These are phyloP conservation scores for Misgurnus mizolepis DNA, from an alignment of 2,113 vertebrate genomes.

Conservation along the genomic window DNA sequence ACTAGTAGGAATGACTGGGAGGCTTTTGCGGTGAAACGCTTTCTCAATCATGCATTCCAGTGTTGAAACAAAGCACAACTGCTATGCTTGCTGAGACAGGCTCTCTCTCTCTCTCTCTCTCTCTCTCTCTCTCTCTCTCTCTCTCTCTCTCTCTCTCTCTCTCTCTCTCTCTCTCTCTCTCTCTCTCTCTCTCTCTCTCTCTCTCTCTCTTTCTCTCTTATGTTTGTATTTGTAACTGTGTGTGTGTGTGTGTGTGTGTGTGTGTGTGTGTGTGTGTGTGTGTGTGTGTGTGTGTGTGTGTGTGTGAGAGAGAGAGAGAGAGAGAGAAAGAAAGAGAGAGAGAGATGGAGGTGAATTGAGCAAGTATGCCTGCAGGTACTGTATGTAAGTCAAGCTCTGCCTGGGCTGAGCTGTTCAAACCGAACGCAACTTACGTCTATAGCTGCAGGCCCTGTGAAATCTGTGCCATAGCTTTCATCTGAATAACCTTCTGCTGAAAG, in stretches of 20 bases:
- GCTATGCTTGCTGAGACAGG: conserved; percentile 49
- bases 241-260: neutral
- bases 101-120: conserved; percentile 20
- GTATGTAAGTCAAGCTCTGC: conserved; percentile 37
- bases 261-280: neutral
- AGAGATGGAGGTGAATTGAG: conserved; percentile 30
- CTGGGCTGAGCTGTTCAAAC: neutral
- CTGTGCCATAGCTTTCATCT: conserved; percentile 9
- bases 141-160: too few species aligned
- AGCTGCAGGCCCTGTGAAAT: neutral
- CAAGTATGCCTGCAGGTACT: conserved; percentile 41
- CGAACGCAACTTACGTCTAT: neutral
- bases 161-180: neutral
- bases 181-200: too few species aligned
- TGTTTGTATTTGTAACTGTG: neutral
- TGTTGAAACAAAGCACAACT: conserved; percentile 62
- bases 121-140: neutral
- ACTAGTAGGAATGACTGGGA: conserved; percentile 73
- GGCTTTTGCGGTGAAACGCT: conserved; percentile 67
- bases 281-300: neutral
- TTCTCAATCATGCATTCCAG: conserved; percentile 78
- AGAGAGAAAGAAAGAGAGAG: conserved; percentile 21
- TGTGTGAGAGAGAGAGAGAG: neutral
- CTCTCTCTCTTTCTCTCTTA: too few species aligned
- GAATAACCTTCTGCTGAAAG: neutral